Evolutionary conservation across 2,113 vertebrate species (phyloP).

Genomic region (Oncorhynchus masou): DNA sequence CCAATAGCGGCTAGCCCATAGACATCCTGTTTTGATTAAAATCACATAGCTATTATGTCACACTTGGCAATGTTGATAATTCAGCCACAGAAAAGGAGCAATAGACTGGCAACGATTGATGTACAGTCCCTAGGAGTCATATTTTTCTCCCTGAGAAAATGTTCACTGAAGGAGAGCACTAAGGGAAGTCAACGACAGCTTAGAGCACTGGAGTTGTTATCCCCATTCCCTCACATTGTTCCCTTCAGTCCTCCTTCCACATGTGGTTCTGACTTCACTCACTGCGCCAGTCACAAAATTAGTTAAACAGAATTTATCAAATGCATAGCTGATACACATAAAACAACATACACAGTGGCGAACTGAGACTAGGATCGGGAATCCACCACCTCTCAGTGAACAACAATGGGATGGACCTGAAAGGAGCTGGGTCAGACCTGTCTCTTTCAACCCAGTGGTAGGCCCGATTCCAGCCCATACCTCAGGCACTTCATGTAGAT

Average conservation of each 20-base stretch:
- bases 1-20: slow-evolving; percentile 21
- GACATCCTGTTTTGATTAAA: slow-evolving; percentile 76
- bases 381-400: slow-evolving; percentile 21
- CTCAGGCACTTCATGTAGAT: too few species aligned
- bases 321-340: slow-evolving; percentile 8
- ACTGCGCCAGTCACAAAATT: slow-evolving; percentile 21
- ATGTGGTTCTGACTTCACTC: slow-evolving; percentile 55
- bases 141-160: slow-evolving; percentile 44
- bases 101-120: slow-evolving; percentile 32
- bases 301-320: neutral
- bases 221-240: neutral
- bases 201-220: slow-evolving; percentile 57
- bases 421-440: neutral
- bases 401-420: neutral
- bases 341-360: neutral
- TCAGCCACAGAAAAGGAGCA: slow-evolving; percentile 44
- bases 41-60: slow-evolving; percentile 72
- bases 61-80: slow-evolving; percentile 60
- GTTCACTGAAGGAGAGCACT: slow-evolving; percentile 35
- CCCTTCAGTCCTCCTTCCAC: slow-evolving; percentile 25
- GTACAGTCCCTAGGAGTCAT: slow-evolving; percentile 30
- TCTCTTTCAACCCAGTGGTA: neutral
- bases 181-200: slow-evolving; percentile 50
- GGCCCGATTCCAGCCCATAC: neutral
- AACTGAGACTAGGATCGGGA: neutral